Conservation (phyloP, 2,888 invertebrate species). For the Heteromurus nitidus region DNA sequence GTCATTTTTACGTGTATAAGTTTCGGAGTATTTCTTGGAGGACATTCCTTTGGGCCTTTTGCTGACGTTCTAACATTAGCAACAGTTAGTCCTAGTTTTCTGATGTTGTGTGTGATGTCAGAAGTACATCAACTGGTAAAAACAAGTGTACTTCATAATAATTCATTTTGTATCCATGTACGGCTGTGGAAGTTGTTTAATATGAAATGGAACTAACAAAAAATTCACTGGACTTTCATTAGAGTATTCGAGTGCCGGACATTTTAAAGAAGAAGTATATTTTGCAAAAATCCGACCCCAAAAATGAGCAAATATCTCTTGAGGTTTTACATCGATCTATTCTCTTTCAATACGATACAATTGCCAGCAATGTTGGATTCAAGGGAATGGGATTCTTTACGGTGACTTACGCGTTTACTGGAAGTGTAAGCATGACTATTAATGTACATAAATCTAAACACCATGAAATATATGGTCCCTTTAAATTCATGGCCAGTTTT, state of each 20-base stretch:
- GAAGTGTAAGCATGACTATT: no score
- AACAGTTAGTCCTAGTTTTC: not conserved
- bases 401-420: slow-evolving; percentile 33
- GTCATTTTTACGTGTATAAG: not conserved
- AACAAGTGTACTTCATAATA: no score
- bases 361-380: slow-evolving; percentile 34
- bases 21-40: not conserved
- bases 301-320: no score
- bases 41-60: not conserved
- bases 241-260: not conserved
- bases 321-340: slow-evolving; percentile 25
- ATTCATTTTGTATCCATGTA: no score
- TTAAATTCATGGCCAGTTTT: no score
- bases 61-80: not conserved
- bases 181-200: no score
- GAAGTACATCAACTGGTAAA: slow-evolving; percentile 27
- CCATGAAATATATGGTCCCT: no score
- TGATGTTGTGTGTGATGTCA: not conserved
- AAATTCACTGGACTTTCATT: no score
- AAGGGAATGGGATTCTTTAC: slow-evolving; percentile 48
- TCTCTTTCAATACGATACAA: slow-evolving; percentile 21
- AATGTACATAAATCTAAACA: slow-evolving; percentile 1
- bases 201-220: no score
- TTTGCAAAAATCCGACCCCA: not conserved
- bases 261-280: slow-evolving; percentile 10